phyloP scores from a whole-genome alignment of 2,113 vertebrate genomes.

The Morone chrysops region DNA sequence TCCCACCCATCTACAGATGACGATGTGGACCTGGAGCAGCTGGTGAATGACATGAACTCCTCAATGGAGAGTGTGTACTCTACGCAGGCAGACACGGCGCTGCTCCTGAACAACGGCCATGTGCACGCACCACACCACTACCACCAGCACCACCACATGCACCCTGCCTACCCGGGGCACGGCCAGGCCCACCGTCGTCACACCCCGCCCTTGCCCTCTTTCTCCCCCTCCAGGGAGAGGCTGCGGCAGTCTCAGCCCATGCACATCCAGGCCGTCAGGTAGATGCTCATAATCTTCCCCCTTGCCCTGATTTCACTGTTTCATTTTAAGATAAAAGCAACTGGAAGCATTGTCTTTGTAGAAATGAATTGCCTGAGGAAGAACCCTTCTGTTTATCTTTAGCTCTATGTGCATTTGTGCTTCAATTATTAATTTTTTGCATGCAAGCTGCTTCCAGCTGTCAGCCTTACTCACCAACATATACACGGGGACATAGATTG shows the following conservation, averaged over 20 bases:
- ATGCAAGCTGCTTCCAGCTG: not conserved
- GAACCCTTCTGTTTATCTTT: not conserved
- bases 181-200: slow-evolving; percentile 61
- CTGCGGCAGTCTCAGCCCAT: slow-evolving; percentile 92
- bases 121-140: slow-evolving; percentile 61
- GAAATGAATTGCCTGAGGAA: not conserved
- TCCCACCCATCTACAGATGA: slow-evolving; percentile 85
- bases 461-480: not conserved
- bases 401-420: not conserved
- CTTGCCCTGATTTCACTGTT: slow-evolving; percentile 2
- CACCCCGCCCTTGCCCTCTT: not conserved
- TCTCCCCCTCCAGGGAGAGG: slow-evolving; percentile 81
- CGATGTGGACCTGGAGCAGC: slow-evolving; percentile 92
- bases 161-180: slow-evolving; percentile 64
- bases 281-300: slow-evolving; percentile 45
- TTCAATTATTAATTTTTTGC: not conserved
- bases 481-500: not conserved
- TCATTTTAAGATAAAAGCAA: not conserved
- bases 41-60: slow-evolving; percentile 95
- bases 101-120: slow-evolving; percentile 90
- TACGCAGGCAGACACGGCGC: slow-evolving; percentile 87
- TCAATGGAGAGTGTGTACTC: slow-evolving; percentile 92
- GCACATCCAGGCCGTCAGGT: slow-evolving; percentile 94
- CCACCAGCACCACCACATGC: slow-evolving; percentile 58
- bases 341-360: not conserved